phyloP scores from a whole-genome alignment of 30 jellyfish, hydroid and myxozoan species.

The Chrysaora quinquecirrha region DNA sequence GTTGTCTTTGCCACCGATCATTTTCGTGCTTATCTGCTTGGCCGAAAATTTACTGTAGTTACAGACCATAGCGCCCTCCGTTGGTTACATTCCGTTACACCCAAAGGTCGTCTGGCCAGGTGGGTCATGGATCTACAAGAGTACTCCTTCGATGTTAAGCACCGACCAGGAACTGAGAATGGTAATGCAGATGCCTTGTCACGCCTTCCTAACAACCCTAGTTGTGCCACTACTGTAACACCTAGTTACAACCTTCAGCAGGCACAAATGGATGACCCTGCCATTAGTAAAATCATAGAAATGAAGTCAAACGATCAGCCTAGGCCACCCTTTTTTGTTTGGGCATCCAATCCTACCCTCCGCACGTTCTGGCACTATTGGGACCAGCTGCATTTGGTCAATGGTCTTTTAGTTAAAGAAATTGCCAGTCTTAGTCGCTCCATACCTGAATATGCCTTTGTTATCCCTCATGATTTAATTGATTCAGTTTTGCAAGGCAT shows the following conservation, averaged over 20 bases:
- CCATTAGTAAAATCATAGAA: constrained; percentile 9
- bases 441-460: background rate
- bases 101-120: constrained; percentile 43
- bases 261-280: constrained; percentile 39
- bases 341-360: constrained; percentile 8
- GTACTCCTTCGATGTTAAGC: constrained; percentile 16
- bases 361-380: constrained; percentile 11
- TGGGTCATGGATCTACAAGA: constrained; percentile 52
- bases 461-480: background rate
- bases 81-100: constrained; percentile 49
- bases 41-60: constrained; percentile 20
- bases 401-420: background rate
- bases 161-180: constrained; percentile 37
- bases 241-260: constrained; percentile 13
- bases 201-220: constrained; percentile 13
- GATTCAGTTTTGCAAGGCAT: background rate
- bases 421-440: background rate
- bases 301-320: constrained; percentile 26
- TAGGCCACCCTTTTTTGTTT: constrained; percentile 22
- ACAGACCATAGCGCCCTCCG: constrained; percentile 61
- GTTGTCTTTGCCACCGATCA: constrained; percentile 28
- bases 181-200: constrained; percentile 75
- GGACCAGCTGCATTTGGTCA: background rate
- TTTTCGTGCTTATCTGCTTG: constrained; percentile 35
- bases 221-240: constrained; percentile 31